A percentile compares a stretch with the other conserved stretches of the same genome.
Evolutionary conservation across 2,797 vertebrate species (phyloP).

Genomic region (Falco columbarius): DNA sequence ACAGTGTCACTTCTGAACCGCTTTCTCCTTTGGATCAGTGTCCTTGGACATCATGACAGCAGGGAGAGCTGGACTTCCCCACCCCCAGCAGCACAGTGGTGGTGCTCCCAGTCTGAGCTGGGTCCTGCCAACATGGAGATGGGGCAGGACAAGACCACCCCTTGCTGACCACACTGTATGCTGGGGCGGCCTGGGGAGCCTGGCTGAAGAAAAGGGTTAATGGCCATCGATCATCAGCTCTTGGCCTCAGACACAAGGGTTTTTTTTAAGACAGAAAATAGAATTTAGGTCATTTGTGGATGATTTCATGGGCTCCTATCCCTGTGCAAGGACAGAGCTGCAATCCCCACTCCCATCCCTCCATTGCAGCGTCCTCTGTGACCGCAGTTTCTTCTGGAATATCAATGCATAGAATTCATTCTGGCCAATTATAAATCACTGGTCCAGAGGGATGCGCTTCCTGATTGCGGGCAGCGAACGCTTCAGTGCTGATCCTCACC

Average conservation of each 20-base stretch:
- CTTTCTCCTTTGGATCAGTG: neutral
- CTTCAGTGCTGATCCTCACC: neutral
- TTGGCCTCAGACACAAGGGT: neutral
- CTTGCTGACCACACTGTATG: accelerated
- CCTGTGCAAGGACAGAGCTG: neutral
- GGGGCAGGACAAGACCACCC: neutral
- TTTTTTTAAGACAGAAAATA: neutral
- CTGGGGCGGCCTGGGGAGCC: neutral
- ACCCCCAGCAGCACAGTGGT: accelerated
- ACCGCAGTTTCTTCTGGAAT: neutral
- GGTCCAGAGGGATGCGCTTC: neutral
- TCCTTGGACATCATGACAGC: neutral
- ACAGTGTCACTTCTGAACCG: neutral
- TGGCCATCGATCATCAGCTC: neutral
- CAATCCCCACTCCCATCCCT: neutral
- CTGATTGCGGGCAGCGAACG: accelerated
- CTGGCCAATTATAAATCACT: neutral
- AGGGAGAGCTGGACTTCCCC: neutral
- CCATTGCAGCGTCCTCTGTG: neutral
- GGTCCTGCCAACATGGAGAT: neutral
- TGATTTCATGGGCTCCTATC: neutral
- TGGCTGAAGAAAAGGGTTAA: neutral
- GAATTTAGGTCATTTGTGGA: neutral
- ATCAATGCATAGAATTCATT: neutral
- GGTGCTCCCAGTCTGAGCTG: neutral